Conservation (phyloP, 2,797 vertebrate species). For the Lacerta viridis region DNA sequence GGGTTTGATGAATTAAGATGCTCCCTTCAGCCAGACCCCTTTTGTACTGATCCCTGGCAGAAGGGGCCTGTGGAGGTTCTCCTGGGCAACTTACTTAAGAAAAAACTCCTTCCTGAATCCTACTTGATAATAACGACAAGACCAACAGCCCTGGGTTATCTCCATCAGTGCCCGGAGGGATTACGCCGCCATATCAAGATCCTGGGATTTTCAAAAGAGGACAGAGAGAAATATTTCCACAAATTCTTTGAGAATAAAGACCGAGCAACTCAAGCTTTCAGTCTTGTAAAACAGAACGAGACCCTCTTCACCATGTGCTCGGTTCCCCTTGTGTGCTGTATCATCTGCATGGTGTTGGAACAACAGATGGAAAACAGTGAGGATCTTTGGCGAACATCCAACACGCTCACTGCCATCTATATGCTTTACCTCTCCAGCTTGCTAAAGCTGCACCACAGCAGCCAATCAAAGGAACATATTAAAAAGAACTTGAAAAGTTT, state of each 20-base stretch:
- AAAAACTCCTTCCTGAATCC: background rate
- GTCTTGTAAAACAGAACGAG: conserved; percentile 23
- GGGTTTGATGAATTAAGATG: conserved; percentile 54
- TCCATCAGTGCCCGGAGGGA: conserved; percentile 32
- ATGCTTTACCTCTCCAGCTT: conserved; percentile 67
- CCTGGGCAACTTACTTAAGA: conserved; percentile 57
- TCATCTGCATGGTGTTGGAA: conserved; percentile 66
- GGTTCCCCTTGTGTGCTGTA: conserved; percentile 71
- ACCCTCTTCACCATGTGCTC: conserved; percentile 62
- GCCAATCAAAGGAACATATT: background rate
- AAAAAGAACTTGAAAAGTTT: conserved; percentile 52
- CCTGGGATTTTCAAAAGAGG: conserved; percentile 48
- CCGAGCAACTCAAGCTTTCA: background rate
- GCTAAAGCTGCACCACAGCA: background rate
- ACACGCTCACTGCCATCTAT: conserved; percentile 46
- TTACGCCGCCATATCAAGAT: conserved; percentile 29
- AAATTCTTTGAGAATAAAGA: conserved; percentile 18
- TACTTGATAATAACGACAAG: conserved; percentile 71
- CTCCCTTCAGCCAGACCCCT: background rate
- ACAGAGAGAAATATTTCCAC: conserved; percentile 63
- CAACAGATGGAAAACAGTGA: conserved; percentile 50
- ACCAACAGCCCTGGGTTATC: conserved; percentile 43
- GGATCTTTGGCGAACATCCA: conserved; percentile 37
- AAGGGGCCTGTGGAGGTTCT: conserved; percentile 24
- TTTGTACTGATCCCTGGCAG: conserved; percentile 45